Evolutionary conservation across 1,140 invertebrate species (phyloP).

Genomic region (Drosophila nikananu): DNA sequence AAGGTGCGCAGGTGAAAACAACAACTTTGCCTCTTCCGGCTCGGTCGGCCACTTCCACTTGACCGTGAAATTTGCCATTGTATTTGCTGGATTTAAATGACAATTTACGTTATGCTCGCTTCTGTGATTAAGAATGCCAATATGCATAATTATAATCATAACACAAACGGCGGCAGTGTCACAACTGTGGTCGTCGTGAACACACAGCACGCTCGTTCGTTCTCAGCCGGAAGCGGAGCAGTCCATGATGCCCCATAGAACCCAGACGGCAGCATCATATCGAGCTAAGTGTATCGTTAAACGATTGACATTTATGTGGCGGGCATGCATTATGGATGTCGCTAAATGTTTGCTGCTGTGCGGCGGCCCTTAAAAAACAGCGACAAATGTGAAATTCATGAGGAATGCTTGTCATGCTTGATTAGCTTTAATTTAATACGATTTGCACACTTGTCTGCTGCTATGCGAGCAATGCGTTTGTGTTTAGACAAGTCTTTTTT

Average conservation of each 20-base stretch:
- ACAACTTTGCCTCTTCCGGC: conserved; percentile 65
- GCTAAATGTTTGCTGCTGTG: conserved; percentile 23
- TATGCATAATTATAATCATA: conserved; percentile 69
- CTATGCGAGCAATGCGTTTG: conserved; percentile 71
- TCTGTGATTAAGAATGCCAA: conserved; percentile 64
- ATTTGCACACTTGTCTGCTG: conserved; percentile 73
- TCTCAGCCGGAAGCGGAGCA: conserved; percentile 63
- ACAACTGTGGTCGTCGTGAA: conserved; percentile 46
- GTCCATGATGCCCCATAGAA: conserved; percentile 34
- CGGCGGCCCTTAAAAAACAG: conserved; percentile 25
- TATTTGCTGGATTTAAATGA: conserved; percentile 72
- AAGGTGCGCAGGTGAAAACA: conserved; percentile 72
- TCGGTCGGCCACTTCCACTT: conserved; percentile 59
- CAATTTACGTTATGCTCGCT: conserved; percentile 63
- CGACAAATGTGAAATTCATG: conserved; percentile 45
- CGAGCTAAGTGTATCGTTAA: conserved; percentile 40
- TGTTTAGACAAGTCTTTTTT: conserved; percentile 19
- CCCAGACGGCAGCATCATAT: conserved; percentile 14
- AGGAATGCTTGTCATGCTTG: conserved; percentile 41
- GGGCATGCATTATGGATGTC: conserved; percentile 11
- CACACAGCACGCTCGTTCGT: conserved; percentile 31
- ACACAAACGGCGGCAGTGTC: conserved; percentile 32
- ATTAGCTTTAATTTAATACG: conserved; percentile 74
- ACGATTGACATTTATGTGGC: conserved; percentile 48
- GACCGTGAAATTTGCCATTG: conserved; percentile 72